Base-by-base conservation (phyloP, 2,113 vertebrate species). In the Nycticryphes semicollaris region DNA sequence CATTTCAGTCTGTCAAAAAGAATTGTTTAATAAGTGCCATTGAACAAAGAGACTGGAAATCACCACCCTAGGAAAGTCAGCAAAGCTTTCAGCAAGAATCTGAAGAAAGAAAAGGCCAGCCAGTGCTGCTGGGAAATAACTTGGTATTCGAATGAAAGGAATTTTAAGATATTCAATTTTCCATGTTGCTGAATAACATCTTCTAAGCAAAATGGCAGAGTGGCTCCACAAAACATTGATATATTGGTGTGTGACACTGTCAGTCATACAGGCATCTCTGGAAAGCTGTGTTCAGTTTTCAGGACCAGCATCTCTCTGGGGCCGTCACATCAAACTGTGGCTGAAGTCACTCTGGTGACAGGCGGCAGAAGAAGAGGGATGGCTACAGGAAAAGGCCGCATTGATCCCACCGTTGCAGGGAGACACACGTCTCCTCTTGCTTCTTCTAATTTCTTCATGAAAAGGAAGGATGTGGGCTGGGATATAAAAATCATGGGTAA, bases 1-100 rank as follows among this genome's bases (percentile, higher is more conserved):
- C 78, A 77, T 95, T 97, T 90, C 88, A 96, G 89, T 56, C 60
- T 92, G 91, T 94, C 94, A 96, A 79, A 93, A 87, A 56, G 81
- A 94, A 92, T 90, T 82, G 87, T 87, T 95, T 96, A 90, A 78
- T 87, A 94, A 90, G 80, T 84, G 84, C 84, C 89, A n/a, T 2
- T 95, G 87, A 87, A 66, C 89, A 96, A 96, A 94, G 85, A 59
- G 93, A 84, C 89, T 92, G 75, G 85, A 93, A 88, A 88, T 93
- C 91, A 92, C 84, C 89, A 87, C 75, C 63, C 66, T 27, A 84
- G 83, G 83, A 93, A 92, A 94, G 74, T 62, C 35, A 56, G 60
- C 84, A 93, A 60, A 77, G 45, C 70, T 84, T 84, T 93, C 90
- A 94, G 80, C 92, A 77, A 81, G 89, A 28, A 45, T 5, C 73